A percentile compares a stretch with the other conserved stretches of the same genome.
Conservation (phyloP, 1,140 invertebrate species). For the Lepidurus couesii region DNA sequence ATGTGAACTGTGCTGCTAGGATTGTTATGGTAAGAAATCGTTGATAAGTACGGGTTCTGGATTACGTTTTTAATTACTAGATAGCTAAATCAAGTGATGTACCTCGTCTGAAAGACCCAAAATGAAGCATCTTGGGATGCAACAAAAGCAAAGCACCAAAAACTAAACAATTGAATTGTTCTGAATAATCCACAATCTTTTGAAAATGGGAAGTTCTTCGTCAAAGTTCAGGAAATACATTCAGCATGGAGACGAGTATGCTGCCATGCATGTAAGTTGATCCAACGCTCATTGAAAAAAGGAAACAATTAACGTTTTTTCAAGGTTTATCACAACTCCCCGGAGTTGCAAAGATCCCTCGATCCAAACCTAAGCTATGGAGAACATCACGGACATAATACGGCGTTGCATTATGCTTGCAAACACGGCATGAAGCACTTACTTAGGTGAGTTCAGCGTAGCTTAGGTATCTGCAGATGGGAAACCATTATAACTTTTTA, state of each 20-base stretch:
- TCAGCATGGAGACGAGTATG: conserved; percentile 65
- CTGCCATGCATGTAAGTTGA: conserved; percentile 55
- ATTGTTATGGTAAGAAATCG: neutral
- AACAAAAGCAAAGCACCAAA: neutral
- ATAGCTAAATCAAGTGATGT: neutral
- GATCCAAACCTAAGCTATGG: conserved; percentile 65
- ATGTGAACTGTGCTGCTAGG: neutral
- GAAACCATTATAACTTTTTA: conserved; percentile 15
- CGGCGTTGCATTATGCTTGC: conserved; percentile 60
- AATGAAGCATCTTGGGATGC: neutral
- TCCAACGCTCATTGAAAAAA: conserved; percentile 16
- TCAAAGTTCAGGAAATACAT: conserved; percentile 66
- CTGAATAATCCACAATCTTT: neutral
- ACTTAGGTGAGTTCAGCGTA: conserved; percentile 45
- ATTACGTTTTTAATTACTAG: no score
- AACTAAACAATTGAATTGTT: neutral
- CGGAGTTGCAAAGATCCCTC: conserved; percentile 58
- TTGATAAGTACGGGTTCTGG: neutral
- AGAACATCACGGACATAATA: conserved; percentile 61
- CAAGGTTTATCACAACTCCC: conserved; percentile 54
- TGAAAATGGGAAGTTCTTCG: conserved; percentile 59
- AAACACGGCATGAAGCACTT: conserved; percentile 63
- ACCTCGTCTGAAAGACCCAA: neutral
- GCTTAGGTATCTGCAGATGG: neutral
- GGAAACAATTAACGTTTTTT: conserved; percentile 22